These are phyloP conservation scores for Neocloeon triangulifer DNA, from an alignment of 1,140 invertebrate species.

Conservation along the genomic window DNA sequence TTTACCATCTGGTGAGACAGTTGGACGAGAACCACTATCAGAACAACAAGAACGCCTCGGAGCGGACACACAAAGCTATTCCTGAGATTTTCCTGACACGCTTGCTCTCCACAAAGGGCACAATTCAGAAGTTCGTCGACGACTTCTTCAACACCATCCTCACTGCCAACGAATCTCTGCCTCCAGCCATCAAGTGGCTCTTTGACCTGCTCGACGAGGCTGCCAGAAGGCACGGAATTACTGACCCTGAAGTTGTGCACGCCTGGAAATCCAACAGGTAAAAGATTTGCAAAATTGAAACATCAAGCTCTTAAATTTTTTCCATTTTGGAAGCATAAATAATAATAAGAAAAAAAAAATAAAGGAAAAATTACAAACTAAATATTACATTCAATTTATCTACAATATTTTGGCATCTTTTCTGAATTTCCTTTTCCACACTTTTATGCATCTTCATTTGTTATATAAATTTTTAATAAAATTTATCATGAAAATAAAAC, in stretches of 20 bases:
- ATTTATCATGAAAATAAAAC: no score
- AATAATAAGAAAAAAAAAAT: no score
- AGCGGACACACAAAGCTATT: constrained; percentile 74
- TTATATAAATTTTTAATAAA: no score
- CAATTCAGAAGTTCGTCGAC: constrained; percentile 89
- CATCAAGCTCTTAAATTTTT: constrained; percentile 3
- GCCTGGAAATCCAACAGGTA: constrained; percentile 85
- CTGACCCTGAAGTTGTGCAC: constrained; percentile 74
- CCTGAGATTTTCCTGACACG: constrained; percentile 89
- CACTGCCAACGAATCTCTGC: constrained; percentile 69
- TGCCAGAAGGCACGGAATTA: constrained; percentile 57
- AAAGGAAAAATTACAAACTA: no score
- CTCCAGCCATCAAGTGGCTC: constrained; percentile 83
- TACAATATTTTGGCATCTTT: no score
- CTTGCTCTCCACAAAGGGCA: constrained; percentile 81
- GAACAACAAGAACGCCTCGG: constrained; percentile 30
- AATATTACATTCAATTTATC: no score
- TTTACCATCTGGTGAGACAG: constrained; percentile 70
- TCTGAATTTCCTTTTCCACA: no score
- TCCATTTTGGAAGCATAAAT: background rate
- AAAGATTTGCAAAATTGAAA: no score
- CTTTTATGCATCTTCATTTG: no score
- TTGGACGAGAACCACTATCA: constrained; percentile 40
- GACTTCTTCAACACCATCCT: constrained; percentile 81
- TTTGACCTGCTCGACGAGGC: constrained; percentile 87